These are phyloP conservation scores for Eilema sororculum DNA, from an alignment of 2,888 invertebrate genomes.

Conservation along the genomic window DNA sequence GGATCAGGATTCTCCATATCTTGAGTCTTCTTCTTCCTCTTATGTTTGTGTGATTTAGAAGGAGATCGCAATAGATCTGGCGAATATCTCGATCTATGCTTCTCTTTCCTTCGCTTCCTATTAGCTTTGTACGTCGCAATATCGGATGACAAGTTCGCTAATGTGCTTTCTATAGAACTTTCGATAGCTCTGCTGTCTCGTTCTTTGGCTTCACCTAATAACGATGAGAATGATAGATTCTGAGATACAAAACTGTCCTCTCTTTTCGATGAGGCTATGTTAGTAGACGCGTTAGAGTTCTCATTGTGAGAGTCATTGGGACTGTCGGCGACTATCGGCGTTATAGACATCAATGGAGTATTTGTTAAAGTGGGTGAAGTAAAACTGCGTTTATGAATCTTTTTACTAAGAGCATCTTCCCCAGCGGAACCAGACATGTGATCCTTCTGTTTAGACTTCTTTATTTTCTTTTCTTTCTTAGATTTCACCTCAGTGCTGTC, in stretches of 20 bases:
- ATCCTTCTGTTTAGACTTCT: conserved; percentile 74
- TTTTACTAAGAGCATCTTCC: conserved; percentile 69
- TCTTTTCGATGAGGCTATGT: conserved; percentile 59
- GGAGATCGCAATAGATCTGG: conserved; percentile 89
- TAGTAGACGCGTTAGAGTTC: conserved; percentile 80
- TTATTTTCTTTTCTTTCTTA: conserved; percentile 80
- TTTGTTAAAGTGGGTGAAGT: conserved; percentile 83
- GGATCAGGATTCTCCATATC: conserved; percentile 86
- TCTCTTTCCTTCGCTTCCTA: conserved; percentile 91
- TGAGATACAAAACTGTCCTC: conserved; percentile 70
- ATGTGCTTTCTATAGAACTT: conserved; percentile 80
- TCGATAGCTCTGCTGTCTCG: conserved; percentile 81
- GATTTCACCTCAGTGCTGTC: conserved; percentile 68
- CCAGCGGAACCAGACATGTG: conserved; percentile 63
- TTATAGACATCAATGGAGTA: conserved; percentile 85
- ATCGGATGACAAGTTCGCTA: conserved; percentile 81
- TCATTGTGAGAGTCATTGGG: conserved; percentile 84
- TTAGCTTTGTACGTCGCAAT: conserved; percentile 88
- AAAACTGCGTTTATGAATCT: conserved; percentile 80
- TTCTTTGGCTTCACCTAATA: conserved; percentile 77
- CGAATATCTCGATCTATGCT: conserved; percentile 91
- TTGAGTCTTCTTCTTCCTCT: conserved; percentile 92
- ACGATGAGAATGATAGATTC: conserved; percentile 83
- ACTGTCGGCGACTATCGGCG: conserved; percentile 83
- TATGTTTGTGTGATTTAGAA: conserved; percentile 92